These are phyloP conservation scores for Otus scops DNA, from an alignment of 2,797 vertebrate species.

Conservation along the genomic window DNA sequence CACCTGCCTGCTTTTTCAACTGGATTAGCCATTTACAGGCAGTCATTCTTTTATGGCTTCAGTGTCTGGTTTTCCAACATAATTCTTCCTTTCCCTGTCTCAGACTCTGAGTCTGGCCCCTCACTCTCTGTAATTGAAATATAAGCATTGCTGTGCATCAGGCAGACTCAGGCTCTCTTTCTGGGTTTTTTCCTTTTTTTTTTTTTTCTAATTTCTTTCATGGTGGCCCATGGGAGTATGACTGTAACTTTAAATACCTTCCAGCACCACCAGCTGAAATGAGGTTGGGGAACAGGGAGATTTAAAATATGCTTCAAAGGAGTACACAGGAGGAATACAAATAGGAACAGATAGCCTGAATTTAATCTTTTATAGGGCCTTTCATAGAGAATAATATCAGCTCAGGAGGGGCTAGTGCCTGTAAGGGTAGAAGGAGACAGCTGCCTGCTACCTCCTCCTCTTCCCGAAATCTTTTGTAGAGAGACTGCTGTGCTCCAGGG, in stretches of 20 bases:
- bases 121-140: constrained; percentile 1
- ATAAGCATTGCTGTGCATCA: not conserved
- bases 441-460: not conserved
- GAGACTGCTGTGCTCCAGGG: not conserved
- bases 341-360: not conserved
- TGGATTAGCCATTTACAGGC: constrained; percentile 32
- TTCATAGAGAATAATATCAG: not conserved
- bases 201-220: not conserved
- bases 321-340: constrained; percentile 18
- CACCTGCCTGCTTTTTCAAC: constrained; percentile 22
- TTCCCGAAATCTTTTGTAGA: not conserved
- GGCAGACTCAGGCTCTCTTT: not conserved
- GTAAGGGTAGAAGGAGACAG: not conserved
- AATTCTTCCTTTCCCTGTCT: constrained; percentile 52
- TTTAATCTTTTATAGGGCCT: constrained; percentile 7
- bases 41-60: constrained; percentile 27
- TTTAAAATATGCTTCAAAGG: constrained; percentile 30
- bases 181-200: not conserved
- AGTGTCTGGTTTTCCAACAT: constrained; percentile 63
- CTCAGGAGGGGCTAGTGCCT: not conserved
- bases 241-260: constrained; percentile 50
- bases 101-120: constrained; percentile 28
- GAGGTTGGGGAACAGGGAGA: constrained; percentile 27
- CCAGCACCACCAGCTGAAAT: constrained; percentile 17
- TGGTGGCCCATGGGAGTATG: not conserved